Base-by-base conservation (phyloP, 1,140 invertebrate genomes). In the Drosophila rhopaloa region DNA sequence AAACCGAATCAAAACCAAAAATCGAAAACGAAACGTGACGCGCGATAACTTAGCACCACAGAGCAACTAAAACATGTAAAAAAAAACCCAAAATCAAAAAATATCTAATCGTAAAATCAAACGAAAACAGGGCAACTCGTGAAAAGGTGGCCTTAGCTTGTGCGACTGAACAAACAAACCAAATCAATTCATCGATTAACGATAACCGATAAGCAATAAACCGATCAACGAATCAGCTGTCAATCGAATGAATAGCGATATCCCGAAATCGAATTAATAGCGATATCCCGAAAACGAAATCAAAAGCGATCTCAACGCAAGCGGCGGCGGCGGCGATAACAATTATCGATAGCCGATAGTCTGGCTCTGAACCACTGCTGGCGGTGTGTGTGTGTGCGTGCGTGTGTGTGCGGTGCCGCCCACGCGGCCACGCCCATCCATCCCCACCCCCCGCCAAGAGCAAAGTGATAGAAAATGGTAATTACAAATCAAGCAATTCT, bases 391-490 rank as follows among this genome's bases (percentile, higher is more conserved):
- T 86, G 86, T 79, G 83, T 81, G 86, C 86, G 48, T 27, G 48
- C 72, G 86, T 90, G 84, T 82, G 65, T 77, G 72, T 61, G 65
- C 65, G 58, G 51, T 54, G 29, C 50, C 46, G 56, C 75, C 55
- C 65, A 72, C 79, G 77, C 79, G 85, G 84, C 70, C 76, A 74
- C 61, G 83, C 85, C 79, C 79, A 85, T 75, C 83, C 77, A 76
- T 76, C 77, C 78, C 79, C 76, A 81, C 86, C 83, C 74, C 75
- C 65, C 47, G 51, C 72, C 57, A 63, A 88, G 70, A 73, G 74
- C 78, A 91, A 89, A 91, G 90, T 90, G 88, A 90, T 91, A 91
- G 85, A 91, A 91, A 91, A 91, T 91, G 90, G 90, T 91, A 91
- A 91, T 91, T 91, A 91, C 80, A 83, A 85, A 70, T 65, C 70